These are phyloP conservation scores for Oreocharis arfaki DNA, from an alignment of 2,113 vertebrate genomes.

Conservation along the genomic window DNA sequence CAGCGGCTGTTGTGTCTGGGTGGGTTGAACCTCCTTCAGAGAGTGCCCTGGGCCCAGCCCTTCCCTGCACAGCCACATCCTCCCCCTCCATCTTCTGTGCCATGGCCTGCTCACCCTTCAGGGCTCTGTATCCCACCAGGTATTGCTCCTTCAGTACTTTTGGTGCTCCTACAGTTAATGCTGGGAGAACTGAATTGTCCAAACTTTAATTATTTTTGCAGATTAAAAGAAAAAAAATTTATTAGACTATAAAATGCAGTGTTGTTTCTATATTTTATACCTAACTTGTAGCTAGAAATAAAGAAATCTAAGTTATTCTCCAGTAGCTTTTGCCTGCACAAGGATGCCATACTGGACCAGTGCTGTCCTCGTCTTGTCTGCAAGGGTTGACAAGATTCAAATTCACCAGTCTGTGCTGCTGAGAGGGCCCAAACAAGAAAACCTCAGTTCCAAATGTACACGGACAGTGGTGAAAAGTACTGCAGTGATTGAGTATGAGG, in stretches of 20 bases:
- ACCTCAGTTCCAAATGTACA: not conserved
- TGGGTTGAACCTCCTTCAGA: not conserved
- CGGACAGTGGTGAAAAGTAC: not conserved
- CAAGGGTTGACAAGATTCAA: no score
- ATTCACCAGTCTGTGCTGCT: not conserved
- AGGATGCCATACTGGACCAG: not conserved
- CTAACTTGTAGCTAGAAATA: not conserved
- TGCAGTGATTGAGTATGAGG: not conserved
- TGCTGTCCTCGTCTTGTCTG: not conserved
- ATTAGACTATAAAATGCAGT: not conserved
- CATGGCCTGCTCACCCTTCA: rapidly evolving
- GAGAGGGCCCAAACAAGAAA: not conserved
- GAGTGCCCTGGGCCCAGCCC: rapidly evolving
- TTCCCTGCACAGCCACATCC: rapidly evolving
- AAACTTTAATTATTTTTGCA: not conserved
- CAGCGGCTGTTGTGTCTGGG: not conserved
- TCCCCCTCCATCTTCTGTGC: not conserved
- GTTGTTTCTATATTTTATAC: not conserved
- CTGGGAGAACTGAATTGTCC: not conserved
- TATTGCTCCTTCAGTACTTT: not conserved
- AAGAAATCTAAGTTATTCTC: not conserved
- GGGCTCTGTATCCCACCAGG: not conserved
- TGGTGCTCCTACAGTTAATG: not conserved
- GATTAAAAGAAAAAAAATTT: not conserved
- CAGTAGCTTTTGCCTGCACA: not conserved